Percentiles rank a stretch among this genome's conserved stretches.
Conservation (phyloP, 2,888 invertebrate genomes). For the Frankliniella fusca region DNA sequence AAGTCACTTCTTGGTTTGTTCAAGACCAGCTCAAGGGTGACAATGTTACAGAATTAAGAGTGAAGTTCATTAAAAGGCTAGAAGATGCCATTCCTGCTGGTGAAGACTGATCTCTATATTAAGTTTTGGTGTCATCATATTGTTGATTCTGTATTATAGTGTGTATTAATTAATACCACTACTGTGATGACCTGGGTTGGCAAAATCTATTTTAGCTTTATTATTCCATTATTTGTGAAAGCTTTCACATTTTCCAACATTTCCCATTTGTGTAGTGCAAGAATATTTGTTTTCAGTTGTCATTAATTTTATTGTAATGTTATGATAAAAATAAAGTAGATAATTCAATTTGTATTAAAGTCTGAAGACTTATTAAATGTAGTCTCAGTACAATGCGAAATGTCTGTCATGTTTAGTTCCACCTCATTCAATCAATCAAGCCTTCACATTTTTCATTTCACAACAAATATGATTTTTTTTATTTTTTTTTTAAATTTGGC, state of each 20-base stretch:
- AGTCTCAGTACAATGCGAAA: too few species aligned
- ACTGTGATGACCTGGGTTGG: neutral
- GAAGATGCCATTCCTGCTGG: constrained; percentile 98
- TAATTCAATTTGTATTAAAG: too few species aligned
- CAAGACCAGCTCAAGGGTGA: constrained; percentile 95
- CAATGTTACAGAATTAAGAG: constrained; percentile 84
- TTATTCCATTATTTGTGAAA: constrained; percentile 5
- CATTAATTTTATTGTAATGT: constrained; percentile 7
- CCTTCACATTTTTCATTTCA: too few species aligned
- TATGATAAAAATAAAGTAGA: neutral
- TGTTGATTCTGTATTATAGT: neutral
- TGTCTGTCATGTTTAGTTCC: too few species aligned
- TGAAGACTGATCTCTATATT: constrained; percentile 69
- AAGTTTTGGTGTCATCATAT: constrained; percentile 27
- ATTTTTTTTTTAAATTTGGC: too few species aligned
- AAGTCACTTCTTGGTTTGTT: constrained; percentile 90
- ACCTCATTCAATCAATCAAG: too few species aligned
- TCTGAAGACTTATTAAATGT: too few species aligned
- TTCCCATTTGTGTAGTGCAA: neutral
- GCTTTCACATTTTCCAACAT: neutral
- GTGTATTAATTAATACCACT: neutral
- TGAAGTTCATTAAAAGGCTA: constrained; percentile 89
- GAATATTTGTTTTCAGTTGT: neutral
- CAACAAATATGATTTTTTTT: too few species aligned
- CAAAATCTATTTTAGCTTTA: neutral